phyloP scores from a whole-genome alignment of 1,140 invertebrate genomes.

The Camponotus pennsylvanicus region DNA sequence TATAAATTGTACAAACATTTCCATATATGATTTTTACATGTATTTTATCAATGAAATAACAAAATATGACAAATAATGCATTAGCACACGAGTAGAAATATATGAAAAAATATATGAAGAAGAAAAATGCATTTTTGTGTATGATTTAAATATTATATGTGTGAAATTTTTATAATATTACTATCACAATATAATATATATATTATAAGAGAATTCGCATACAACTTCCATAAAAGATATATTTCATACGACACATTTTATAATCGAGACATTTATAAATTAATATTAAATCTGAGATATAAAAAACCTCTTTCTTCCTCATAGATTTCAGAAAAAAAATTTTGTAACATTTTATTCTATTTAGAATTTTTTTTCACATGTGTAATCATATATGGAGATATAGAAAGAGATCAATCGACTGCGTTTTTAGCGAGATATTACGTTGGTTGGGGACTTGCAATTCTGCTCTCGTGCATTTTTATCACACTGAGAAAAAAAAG shows the following conservation, averaged over 20 bases:
- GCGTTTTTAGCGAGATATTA: conserved; percentile 44
- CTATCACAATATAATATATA: too few relatives aligned
- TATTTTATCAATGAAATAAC: not conserved
- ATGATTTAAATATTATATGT: not conserved
- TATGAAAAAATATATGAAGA: not conserved
- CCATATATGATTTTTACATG: too few relatives aligned
- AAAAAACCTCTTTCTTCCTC: too few relatives aligned
- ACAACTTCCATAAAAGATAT: too few relatives aligned
- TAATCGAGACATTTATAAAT: too few relatives aligned
- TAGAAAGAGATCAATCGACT: not conserved
- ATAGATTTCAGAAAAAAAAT: too few relatives aligned
- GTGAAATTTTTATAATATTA: not conserved
- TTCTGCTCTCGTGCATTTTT: conserved; percentile 20
- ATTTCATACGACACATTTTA: too few relatives aligned
- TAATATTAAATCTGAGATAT: too few relatives aligned
- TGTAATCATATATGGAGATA: not conserved
- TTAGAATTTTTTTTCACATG: not conserved
- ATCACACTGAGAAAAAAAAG: too few relatives aligned
- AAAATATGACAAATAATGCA: not conserved
- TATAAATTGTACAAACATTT: too few relatives aligned
- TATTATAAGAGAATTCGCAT: not conserved
- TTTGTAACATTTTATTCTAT: too few relatives aligned
- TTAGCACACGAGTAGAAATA: not conserved
- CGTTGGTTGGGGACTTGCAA: conserved; percentile 9
- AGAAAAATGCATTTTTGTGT: not conserved